A percentile compares a stretch with the other conserved stretches of the same genome.
Conservation (phyloP, 1,140 invertebrate genomes). For the Rhopalosiphum maidis region DNA sequence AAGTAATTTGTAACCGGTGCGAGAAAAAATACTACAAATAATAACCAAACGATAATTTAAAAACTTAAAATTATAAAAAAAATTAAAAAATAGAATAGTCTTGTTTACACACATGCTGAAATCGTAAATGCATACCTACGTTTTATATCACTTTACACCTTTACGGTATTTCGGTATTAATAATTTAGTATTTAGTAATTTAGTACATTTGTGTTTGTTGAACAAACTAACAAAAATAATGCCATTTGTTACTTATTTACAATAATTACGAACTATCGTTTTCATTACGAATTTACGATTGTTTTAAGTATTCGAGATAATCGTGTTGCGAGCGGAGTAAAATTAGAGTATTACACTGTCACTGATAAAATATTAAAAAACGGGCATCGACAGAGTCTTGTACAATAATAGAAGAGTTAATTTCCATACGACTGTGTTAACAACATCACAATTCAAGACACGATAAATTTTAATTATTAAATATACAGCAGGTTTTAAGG, state of each 20-base stretch:
- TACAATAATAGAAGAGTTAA: too few relatives aligned
- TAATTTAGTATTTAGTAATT: too few relatives aligned
- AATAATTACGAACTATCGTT: too few relatives aligned
- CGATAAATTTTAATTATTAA: neutral
- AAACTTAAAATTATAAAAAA: neutral
- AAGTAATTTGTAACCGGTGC: neutral
- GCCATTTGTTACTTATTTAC: neutral
- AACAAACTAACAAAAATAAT: neutral
- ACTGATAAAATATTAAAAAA: neutral
- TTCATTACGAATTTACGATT: too few relatives aligned
- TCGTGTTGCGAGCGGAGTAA: neutral
- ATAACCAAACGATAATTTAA: neutral
- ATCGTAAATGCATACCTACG: neutral
- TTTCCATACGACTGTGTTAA: neutral
- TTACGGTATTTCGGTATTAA: neutral
- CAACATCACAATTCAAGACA: neutral
- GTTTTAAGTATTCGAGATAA: neutral
- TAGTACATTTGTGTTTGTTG: neutral
- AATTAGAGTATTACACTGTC: neutral
- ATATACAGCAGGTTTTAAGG: neutral
- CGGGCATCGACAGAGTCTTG: neutral
- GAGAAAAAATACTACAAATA: neutral
- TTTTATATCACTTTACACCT: neutral
- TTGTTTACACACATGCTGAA: neutral
- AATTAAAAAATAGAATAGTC: neutral